Percentiles rank a stretch among this genome's conserved stretches.
phyloP scores from a whole-genome alignment of 2,113 vertebrate species.

The Astur gentilis region DNA sequence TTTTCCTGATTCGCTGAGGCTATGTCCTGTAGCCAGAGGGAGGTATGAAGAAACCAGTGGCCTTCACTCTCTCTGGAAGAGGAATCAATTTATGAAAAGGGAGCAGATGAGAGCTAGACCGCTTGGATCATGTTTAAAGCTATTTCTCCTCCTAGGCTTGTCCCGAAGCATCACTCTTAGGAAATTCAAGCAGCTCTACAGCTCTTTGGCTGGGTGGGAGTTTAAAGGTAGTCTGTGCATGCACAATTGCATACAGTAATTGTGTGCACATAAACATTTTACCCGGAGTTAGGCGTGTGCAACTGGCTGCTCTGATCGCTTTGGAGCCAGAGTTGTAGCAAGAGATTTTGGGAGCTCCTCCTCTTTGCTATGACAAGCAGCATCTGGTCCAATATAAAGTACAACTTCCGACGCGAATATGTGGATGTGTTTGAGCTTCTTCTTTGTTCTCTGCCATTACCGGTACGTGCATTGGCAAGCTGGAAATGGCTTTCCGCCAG shows the following conservation, averaged over 20 bases:
- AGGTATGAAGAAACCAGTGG: not conserved
- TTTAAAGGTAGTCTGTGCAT: not conserved
- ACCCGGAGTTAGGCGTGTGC: not conserved
- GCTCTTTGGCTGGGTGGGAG: not conserved
- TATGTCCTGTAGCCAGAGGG: not conserved
- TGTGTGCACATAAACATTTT: not conserved
- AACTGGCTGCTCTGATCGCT: not conserved
- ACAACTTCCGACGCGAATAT: not conserved
- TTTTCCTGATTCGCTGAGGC: not conserved
- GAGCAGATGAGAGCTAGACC: not conserved
- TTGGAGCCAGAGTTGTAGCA: not conserved
- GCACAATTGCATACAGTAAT: not conserved
- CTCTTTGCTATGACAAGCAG: not conserved
- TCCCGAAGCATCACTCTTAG: not conserved
- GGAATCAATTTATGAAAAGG: slow-evolving; percentile 1
- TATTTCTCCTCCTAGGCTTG: not conserved
- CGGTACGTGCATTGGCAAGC: not conserved
- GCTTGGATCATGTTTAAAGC: not conserved
- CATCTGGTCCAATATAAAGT: not conserved
- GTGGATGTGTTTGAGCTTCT: slow-evolving; percentile 17
- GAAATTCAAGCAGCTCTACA: not conserved
- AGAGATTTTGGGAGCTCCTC: not conserved
- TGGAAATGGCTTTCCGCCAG: slow-evolving; percentile 44
- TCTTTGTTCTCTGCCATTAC: slow-evolving; percentile 52
- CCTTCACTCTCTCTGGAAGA: not conserved